These are phyloP conservation scores for Halcyon chelicuti DNA, from an alignment of 2,797 vertebrate species.

Conservation along the genomic window DNA sequence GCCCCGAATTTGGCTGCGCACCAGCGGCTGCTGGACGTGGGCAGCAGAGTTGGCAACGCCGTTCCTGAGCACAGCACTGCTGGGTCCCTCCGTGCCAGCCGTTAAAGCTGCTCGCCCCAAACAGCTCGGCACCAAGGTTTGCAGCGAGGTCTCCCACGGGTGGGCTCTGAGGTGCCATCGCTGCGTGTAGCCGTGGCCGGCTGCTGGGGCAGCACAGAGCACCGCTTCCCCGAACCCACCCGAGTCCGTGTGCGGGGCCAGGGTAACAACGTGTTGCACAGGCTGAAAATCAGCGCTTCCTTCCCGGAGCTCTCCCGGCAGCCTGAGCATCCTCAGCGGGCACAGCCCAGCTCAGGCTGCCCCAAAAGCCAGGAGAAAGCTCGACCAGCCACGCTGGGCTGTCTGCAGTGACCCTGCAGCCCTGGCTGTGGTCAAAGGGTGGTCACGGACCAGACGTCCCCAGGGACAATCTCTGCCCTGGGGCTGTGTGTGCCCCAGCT, in stretches of 20 bases:
- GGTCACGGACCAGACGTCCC: rapidly evolving
- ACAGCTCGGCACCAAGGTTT: rapidly evolving
- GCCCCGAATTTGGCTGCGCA: rapidly evolving
- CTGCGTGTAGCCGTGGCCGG: background rate
- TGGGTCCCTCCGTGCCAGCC: rapidly evolving
- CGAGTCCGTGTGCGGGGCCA: rapidly evolving
- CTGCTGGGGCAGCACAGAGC: background rate
- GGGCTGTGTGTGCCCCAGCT: background rate
- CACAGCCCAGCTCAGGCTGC: background rate
- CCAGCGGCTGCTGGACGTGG: rapidly evolving
- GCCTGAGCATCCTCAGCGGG: background rate
- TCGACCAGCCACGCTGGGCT: background rate
- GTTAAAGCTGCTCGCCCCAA: rapidly evolving
- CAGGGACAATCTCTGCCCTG: background rate
- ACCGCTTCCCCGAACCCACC: rapidly evolving
- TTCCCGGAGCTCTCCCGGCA: rapidly evolving
- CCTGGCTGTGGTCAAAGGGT: rapidly evolving
- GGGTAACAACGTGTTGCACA: rapidly evolving
- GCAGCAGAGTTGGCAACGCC: rapidly evolving
- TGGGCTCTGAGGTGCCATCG: rapidly evolving
- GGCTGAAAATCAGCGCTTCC: background rate
- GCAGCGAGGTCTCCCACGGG: background rate
- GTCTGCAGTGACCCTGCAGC: background rate
- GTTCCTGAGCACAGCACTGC: rapidly evolving
- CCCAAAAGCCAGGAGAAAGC: background rate